Evolutionary conservation across 2,113 vertebrate genomes (phyloP).

Genomic region (Ancistrus triradiatus): DNA sequence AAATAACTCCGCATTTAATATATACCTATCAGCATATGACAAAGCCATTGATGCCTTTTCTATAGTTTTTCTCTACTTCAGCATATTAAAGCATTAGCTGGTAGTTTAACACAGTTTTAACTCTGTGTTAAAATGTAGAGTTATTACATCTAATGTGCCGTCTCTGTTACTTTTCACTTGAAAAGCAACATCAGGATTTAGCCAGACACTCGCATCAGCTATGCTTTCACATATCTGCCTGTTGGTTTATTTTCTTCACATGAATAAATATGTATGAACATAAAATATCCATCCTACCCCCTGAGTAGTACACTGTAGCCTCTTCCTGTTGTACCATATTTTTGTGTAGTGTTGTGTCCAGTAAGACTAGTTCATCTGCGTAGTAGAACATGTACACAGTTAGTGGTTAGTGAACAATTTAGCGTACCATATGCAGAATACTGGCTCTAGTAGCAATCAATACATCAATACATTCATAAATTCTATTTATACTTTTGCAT

Average conservation of each 20-base stretch:
- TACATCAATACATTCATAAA: neutral
- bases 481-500: slow-evolving; percentile 37
- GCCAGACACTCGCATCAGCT: no score
- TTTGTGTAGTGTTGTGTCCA: slow-evolving; percentile 18
- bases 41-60: slow-evolving; percentile 35
- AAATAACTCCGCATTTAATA: neutral
- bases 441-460: slow-evolving; percentile 5
- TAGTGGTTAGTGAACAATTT: slow-evolving; percentile 7
- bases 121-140: neutral
- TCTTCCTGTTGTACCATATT: slow-evolving; percentile 19
- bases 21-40: slow-evolving; percentile 1
- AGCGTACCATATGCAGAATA: slow-evolving; percentile 19
- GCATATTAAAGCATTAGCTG: neutral
- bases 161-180: neutral
- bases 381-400: neutral
- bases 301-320: neutral
- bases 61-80: neutral
- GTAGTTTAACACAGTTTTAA: neutral
- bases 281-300: neutral
- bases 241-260: slow-evolving; percentile 11
- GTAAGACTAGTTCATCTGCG: neutral
- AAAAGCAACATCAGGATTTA: no score
- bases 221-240: no score
- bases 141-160: neutral
- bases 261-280: slow-evolving; percentile 5